These are phyloP conservation scores for Cassiopea xamachana DNA, from an alignment of 30 jellyfish, hydroid and myxozoan genomes.

Conservation along the genomic window DNA sequence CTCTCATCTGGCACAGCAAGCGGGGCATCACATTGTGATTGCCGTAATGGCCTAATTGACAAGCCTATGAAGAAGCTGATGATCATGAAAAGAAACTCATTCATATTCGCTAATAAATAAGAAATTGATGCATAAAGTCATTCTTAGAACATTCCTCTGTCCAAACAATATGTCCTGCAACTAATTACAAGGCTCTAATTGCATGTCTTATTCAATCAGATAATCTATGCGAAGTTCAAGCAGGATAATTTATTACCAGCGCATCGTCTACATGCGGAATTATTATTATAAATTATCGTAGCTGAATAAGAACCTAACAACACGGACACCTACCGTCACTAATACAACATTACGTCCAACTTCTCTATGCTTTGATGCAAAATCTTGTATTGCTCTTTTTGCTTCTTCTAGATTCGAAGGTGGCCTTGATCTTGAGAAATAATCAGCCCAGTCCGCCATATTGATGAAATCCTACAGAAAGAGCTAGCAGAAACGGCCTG, in stretches of 20 bases:
- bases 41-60: too few species aligned
- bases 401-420: slow-evolving; percentile 99
- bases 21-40: too few species aligned
- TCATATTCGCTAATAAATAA: too few species aligned
- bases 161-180: background rate
- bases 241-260: slow-evolving; percentile 51
- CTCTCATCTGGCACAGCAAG: too few species aligned
- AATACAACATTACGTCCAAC: slow-evolving; percentile 95
- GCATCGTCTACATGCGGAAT: slow-evolving; percentile 67
- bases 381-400: slow-evolving; percentile 95
- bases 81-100: too few species aligned
- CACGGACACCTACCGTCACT: slow-evolving; percentile 88
- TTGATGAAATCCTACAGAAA: background rate
- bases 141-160: too few species aligned
- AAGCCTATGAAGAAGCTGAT: too few species aligned
- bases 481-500: background rate
- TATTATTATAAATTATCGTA: slow-evolving; percentile 58
- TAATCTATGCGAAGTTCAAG: slow-evolving; percentile 59
- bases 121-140: too few species aligned
- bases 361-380: slow-evolving; percentile 91
- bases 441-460: slow-evolving; percentile 99
- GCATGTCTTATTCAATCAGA: background rate
- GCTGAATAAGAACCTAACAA: background rate
- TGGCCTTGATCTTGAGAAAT: slow-evolving; percentile 91
- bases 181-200: background rate